Percentiles rank a stretch among this genome's conserved stretches.
Evolutionary conservation across 2,888 invertebrate genomes (phyloP).

Genomic region (Xylocampa areola): DNA sequence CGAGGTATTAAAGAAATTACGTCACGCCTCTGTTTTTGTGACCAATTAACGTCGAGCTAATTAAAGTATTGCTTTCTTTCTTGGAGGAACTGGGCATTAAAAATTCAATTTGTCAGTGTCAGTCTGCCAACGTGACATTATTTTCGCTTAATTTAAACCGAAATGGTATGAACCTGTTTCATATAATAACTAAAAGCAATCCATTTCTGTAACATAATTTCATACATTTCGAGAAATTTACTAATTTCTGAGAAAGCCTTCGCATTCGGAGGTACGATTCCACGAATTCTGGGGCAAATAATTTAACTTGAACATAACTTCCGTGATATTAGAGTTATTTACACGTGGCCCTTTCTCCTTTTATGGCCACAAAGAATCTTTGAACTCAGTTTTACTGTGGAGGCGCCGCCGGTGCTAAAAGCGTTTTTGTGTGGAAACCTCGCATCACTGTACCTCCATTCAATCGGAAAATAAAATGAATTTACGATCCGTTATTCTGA

Average conservation of each 20-base stretch:
- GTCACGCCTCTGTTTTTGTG: slow-evolving; percentile 63
- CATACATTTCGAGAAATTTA: slow-evolving; percentile 37
- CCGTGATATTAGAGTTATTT: slow-evolving; percentile 71
- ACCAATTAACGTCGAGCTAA: slow-evolving; percentile 64
- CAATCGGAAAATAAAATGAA: slow-evolving; percentile 76
- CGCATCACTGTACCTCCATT: slow-evolving; percentile 70
- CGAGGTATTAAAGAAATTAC: slow-evolving; percentile 71
- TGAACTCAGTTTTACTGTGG: slow-evolving; percentile 70
- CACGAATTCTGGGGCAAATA: slow-evolving; percentile 63
- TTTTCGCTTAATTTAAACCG: slow-evolving; percentile 13
- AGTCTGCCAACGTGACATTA: slow-evolving; percentile 27
- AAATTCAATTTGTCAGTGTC: slow-evolving; percentile 37
- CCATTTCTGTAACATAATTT: slow-evolving; percentile 22
- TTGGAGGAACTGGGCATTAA: slow-evolving; percentile 31
- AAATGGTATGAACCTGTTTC: slow-evolving; percentile 4
- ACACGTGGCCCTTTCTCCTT: slow-evolving; percentile 63
- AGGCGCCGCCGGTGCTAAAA: slow-evolving; percentile 70
- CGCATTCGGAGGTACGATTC: slow-evolving; percentile 57
- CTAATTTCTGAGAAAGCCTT: slow-evolving; percentile 41
- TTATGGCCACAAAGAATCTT: slow-evolving; percentile 71
- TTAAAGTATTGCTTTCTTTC: slow-evolving; percentile 59
- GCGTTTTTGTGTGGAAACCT: slow-evolving; percentile 74
- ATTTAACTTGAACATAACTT: slow-evolving; percentile 63
- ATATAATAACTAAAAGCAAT: slow-evolving; percentile 13
- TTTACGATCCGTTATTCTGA: slow-evolving; percentile 70